Percentiles rank a stretch among this genome's conserved stretches.
These are phyloP conservation scores for Neogobius melanostomus DNA, from an alignment of 2,113 vertebrate species.

Conservation along the genomic window DNA sequence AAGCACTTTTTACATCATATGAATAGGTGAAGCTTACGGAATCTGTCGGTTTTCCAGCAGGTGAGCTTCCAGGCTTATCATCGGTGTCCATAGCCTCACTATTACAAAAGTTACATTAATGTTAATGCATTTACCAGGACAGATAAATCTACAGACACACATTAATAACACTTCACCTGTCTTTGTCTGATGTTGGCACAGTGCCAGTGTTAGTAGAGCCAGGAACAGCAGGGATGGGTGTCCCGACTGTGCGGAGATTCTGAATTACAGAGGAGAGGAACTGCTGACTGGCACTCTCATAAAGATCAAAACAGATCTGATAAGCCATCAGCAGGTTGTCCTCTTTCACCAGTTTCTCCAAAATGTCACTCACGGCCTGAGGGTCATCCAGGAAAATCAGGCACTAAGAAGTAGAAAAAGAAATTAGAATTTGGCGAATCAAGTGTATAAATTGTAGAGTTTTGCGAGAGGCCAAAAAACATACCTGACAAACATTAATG, in stretches of 20 bases:
- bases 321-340: conserved; percentile 99
- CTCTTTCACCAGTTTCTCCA: conserved; percentile 98
- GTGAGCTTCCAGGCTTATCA: conserved; percentile 85
- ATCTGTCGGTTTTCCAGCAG: conserved; percentile 83
- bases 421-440: neutral
- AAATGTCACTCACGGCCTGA: conserved; percentile 96
- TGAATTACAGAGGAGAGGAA: conserved; percentile 98
- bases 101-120: conserved; percentile 44
- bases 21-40: conserved; percentile 67
- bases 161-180: conserved; percentile 77
- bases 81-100: conserved; percentile 98
- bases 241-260: conserved; percentile 92
- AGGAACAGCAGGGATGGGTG: conserved; percentile 91
- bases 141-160: neutral
- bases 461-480: neutral
- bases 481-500: conserved; percentile 98
- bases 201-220: conserved; percentile 97
- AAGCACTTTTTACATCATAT: neutral
- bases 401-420: conserved; percentile 76
- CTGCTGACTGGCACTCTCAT: conserved; percentile 98
- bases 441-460: too few relatives aligned
- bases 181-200: conserved; percentile 86
- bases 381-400: conserved; percentile 98
- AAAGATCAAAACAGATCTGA: conserved; percentile 98
- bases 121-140: neutral